Conservation (phyloP, 2,113 vertebrate genomes). For the Silurus meridionalis region DNA sequence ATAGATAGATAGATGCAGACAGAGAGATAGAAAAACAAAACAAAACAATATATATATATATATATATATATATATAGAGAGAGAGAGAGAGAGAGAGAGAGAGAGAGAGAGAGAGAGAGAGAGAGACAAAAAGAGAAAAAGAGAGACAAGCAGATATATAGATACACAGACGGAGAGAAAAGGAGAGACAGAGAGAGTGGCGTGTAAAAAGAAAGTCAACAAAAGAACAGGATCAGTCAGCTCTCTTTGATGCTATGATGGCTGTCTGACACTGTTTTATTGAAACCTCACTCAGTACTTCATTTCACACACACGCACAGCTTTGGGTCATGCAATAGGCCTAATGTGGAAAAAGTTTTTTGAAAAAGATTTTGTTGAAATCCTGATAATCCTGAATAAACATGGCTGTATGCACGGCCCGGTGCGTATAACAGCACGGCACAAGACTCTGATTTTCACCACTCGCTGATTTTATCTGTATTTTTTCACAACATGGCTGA, state of each 20-base stretch:
- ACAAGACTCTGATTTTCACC: constrained; percentile 4
- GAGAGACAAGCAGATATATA: background rate
- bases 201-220: constrained; percentile 4
- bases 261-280: constrained; percentile 33
- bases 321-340: constrained; percentile 23
- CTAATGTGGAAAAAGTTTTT: constrained; percentile 56
- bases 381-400: constrained; percentile 72
- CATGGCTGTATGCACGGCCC: constrained; percentile 47
- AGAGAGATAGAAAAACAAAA: background rate
- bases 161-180: background rate
- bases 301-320: background rate
- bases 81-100: background rate
- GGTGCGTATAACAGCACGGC: constrained; percentile 6
- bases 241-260: constrained; percentile 31
- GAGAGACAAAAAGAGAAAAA: background rate
- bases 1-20: background rate
- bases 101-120: background rate
- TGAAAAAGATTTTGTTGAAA: constrained; percentile 57
- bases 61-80: background rate
- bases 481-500: constrained; percentile 31
- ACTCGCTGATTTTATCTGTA: constrained; percentile 11
- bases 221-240: background rate
- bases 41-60: too few relatives aligned
- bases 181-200: background rate
- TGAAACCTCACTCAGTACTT: background rate